Evolutionary conservation across 2,797 vertebrate genomes (phyloP).

Genomic region (Poecilia gillii): DNA sequence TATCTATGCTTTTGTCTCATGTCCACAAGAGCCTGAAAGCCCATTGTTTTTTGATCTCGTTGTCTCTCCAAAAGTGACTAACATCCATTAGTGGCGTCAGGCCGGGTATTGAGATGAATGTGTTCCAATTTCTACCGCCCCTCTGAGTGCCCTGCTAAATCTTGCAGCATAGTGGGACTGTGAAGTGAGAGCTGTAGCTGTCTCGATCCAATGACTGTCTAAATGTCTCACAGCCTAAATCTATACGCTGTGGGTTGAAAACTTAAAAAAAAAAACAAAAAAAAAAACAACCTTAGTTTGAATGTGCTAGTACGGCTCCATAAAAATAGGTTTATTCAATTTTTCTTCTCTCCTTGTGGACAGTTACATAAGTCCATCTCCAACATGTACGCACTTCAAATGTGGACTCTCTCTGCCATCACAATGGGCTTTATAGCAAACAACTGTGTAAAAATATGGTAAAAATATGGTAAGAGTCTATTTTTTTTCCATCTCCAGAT

Average conservation of each 20-base stretch:
- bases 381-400: slow-evolving; percentile 42
- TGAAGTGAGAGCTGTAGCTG: slow-evolving; percentile 49
- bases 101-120: slow-evolving; percentile 72
- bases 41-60: slow-evolving; percentile 56
- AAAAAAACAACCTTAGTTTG: slow-evolving; percentile 1
- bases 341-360: not conserved
- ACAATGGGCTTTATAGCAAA: slow-evolving; percentile 23
- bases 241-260: slow-evolving; percentile 49
- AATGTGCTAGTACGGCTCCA: slow-evolving; percentile 12
- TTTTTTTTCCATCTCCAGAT: slow-evolving; percentile 19
- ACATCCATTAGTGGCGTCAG: slow-evolving; percentile 67
- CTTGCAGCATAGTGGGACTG: slow-evolving; percentile 36
- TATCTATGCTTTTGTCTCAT: slow-evolving; percentile 38
- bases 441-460: slow-evolving; percentile 43
- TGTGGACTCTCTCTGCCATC: slow-evolving; percentile 10
- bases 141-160: slow-evolving; percentile 52
- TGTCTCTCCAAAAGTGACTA: slow-evolving; percentile 66
- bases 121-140: slow-evolving; percentile 68
- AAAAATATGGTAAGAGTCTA: slow-evolving; percentile 43
- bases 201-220: slow-evolving; percentile 49
- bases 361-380: slow-evolving; percentile 16
- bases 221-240: slow-evolving; percentile 36
- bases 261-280: slow-evolving; percentile 31
- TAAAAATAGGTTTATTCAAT: slow-evolving; percentile 17
- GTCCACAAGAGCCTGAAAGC: slow-evolving; percentile 49